These are phyloP conservation scores for Volucella inanis DNA, from an alignment of 2,888 invertebrate species.

Conservation along the genomic window DNA sequence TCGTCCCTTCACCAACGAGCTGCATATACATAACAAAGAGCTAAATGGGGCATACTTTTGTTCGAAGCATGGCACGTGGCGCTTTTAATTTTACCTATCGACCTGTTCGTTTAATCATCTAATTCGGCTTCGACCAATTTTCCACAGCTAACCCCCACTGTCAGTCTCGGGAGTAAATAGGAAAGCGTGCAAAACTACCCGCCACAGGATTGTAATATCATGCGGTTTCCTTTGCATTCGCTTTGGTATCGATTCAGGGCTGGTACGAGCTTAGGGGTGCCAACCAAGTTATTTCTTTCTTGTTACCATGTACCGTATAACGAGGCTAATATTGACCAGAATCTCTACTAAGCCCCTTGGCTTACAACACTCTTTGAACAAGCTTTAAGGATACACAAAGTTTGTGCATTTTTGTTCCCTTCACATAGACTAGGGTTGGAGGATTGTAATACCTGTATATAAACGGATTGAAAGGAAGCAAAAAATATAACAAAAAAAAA, in stretches of 20 bases:
- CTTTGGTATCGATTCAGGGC: constrained; percentile 32
- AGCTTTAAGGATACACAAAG: constrained; percentile 47
- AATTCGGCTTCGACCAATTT: constrained; percentile 67
- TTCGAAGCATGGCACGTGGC: constrained; percentile 64
- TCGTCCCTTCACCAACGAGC: constrained; percentile 38
- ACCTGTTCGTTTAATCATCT: constrained; percentile 69
- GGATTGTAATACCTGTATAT: too few species aligned
- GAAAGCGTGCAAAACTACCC: constrained; percentile 68
- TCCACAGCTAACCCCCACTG: constrained; percentile 11
- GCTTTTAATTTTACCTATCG: constrained; percentile 65
- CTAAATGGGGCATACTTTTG: constrained; percentile 7
- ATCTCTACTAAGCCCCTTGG: constrained; percentile 74
- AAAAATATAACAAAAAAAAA: too few species aligned
- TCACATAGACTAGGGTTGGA: constrained; percentile 16
- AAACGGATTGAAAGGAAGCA: too few species aligned
- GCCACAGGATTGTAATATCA: constrained; percentile 64
- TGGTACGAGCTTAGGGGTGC: constrained; percentile 24
- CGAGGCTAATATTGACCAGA: constrained; percentile 77
- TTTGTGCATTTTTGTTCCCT: constrained; percentile 59
- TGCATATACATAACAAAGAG: constrained; percentile 43
- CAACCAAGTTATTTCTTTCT: constrained; percentile 54
- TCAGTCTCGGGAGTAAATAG: constrained; percentile 2
- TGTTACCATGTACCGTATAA: constrained; percentile 63
- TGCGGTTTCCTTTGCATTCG: constrained; percentile 51
- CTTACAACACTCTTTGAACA: constrained; percentile 74